These are phyloP conservation scores for Pherbina coryleti DNA, from an alignment of 2,888 invertebrate species.

Conservation along the genomic window DNA sequence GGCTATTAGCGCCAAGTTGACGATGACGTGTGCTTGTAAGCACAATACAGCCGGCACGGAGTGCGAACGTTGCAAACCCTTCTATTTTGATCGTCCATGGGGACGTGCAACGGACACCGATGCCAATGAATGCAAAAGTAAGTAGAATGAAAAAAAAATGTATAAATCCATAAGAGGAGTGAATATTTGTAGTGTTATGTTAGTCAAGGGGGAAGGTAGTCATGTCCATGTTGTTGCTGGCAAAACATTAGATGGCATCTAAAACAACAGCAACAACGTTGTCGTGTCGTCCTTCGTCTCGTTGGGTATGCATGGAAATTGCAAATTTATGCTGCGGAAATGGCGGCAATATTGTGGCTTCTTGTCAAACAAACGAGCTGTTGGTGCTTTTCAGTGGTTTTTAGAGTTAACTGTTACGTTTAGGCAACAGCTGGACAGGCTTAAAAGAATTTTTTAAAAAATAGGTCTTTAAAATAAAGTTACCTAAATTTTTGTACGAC, in stretches of 20 bases:
- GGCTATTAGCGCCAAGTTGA: constrained; percentile 61
- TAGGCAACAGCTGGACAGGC: not conserved
- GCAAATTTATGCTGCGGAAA: constrained; percentile 22
- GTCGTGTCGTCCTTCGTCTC: not conserved
- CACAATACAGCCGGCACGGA: constrained; percentile 99
- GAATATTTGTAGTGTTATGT: not conserved
- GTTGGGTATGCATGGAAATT: constrained; percentile 25
- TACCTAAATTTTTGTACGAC: no score
- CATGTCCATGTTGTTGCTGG: not conserved
- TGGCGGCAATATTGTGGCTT: not conserved
- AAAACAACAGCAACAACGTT: not conserved
- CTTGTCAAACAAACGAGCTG: constrained; percentile 19
- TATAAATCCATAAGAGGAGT: not conserved
- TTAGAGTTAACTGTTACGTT: constrained; percentile 17
- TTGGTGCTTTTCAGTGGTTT: constrained; percentile 20
- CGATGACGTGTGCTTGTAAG: constrained; percentile 94
- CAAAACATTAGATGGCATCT: not conserved
- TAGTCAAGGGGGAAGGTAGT: not conserved
- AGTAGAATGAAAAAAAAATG: constrained; percentile 64
- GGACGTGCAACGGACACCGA: constrained; percentile 94
- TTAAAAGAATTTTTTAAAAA: not conserved
- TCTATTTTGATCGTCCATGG: constrained; percentile 99
- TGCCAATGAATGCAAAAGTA: constrained; percentile 99
- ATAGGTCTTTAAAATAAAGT: no score
- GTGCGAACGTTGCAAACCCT: constrained; percentile 98